Evolutionary conservation across 2,888 invertebrate genomes (phyloP).

Genomic region (Meghimatium bilineatum): DNA sequence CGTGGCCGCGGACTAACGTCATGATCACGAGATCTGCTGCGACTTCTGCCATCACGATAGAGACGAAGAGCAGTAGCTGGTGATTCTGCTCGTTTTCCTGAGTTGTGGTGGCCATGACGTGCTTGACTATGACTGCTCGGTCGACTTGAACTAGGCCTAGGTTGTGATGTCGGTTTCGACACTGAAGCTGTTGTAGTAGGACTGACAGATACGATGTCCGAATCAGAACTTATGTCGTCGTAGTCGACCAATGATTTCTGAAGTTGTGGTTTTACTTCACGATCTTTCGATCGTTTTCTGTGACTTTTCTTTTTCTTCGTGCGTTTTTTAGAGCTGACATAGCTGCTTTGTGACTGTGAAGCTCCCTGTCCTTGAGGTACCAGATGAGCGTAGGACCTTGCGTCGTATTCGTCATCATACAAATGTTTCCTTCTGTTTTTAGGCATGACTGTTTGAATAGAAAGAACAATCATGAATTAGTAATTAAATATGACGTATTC

Average conservation of each 20-base stretch:
- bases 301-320: constrained; percentile 51
- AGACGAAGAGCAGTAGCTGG: constrained; percentile 47
- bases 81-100: constrained; percentile 37
- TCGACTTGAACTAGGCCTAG: constrained; percentile 20
- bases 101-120: constrained; percentile 8
- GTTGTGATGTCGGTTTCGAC: background rate
- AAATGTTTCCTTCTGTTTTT: constrained; percentile 41
- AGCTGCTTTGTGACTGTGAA: constrained; percentile 37
- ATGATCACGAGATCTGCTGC: constrained; percentile 63
- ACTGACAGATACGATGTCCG: constrained; percentile 57
- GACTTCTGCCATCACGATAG: constrained; percentile 60
- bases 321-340: constrained; percentile 63
- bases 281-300: constrained; percentile 48
- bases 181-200: constrained; percentile 29
- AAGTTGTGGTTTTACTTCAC: constrained; percentile 48
- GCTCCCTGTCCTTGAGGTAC: constrained; percentile 56
- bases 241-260: constrained; percentile 66
- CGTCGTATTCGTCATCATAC: constrained; percentile 69
- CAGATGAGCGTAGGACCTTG: constrained; percentile 68
- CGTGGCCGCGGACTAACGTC: constrained; percentile 59
- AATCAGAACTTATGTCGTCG: constrained; percentile 72
- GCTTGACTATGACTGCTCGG: constrained; percentile 29
- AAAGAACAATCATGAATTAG: constrained; percentile 24
- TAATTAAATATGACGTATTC: background rate
- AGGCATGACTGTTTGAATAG: constrained; percentile 31